A percentile compares a stretch with the other conserved stretches of the same genome.
Conservation (phyloP, 2,113 vertebrate genomes). For the Petrocephalus microphthalmus region DNA sequence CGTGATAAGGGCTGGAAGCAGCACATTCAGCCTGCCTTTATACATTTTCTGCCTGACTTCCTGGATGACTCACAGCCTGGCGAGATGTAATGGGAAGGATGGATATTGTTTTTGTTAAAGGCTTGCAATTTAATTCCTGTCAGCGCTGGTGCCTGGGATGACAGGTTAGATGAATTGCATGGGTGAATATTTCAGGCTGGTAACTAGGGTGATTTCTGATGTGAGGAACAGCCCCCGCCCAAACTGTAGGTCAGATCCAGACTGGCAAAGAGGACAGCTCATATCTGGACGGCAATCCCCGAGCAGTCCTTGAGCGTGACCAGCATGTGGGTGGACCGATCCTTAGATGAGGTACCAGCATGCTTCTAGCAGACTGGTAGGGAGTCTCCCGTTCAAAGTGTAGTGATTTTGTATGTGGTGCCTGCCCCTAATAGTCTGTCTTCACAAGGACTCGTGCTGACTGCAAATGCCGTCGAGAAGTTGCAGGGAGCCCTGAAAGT, state of each 20-base stretch:
- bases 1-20: background rate
- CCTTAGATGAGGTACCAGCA: background rate
- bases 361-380: background rate
- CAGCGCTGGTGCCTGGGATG: background rate
- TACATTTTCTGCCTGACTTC: conserved; percentile 16
- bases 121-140: conserved; percentile 10
- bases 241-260: background rate
- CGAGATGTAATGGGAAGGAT: conserved; percentile 21
- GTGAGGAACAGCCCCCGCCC: background rate
- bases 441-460: background rate
- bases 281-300: background rate
- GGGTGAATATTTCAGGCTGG: background rate
- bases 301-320: background rate
- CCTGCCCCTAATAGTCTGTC: background rate
- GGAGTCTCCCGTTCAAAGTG: background rate
- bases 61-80: conserved; percentile 30
- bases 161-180: background rate
- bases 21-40: conserved; percentile 28
- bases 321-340: background rate
- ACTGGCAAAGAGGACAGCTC: background rate
- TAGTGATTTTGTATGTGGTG: background rate
- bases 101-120: conserved; percentile 27
- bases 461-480: background rate
- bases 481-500: background rate
- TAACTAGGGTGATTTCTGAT: background rate